Evolutionary conservation across 2,113 vertebrate genomes (phyloP), one percentile per base, ranked within the genome.

Genomic region (Perognathus longimembris): DNA sequence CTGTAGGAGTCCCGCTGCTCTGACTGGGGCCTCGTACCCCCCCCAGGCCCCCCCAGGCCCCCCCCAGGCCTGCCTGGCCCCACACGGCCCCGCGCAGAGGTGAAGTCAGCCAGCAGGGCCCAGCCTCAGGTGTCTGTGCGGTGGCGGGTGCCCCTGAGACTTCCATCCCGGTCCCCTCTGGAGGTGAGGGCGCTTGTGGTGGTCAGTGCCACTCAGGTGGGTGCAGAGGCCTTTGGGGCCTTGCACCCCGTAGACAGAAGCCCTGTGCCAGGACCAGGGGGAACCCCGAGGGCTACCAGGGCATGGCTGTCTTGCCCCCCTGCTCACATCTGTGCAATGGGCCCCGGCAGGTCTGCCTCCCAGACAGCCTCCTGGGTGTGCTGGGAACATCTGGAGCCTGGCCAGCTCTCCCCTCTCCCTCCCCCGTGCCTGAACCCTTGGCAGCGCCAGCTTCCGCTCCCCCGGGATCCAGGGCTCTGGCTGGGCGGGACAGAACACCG

Each of bases 381-480:
- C 45, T 21, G 45, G 89, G 57, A 74, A 85, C 30, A 36, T 64
- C 40, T 77, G 96, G 89, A 76, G 26, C 66, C 28, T 0, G 0
- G 86, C 93, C 84, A 79, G 80, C 21, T 70, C 64, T 66, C n/a
- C 20, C 54, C 30, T 57, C 64, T 77, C 30, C 22, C 70, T 69
- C 10, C 73, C 38, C 36, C 73, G 18, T 1, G 54, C 18, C 71
- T 71, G 83, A 4, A 3, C 90, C 95, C 90, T 61, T 1, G 0
- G 76, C 93, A 93, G 66, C 21, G 1, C 93, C 95, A 92, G 10
- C 93, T 95, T 94, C 94, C 85, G 36, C 82, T 95, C 90, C 79
- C 95, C 66, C 9, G 83, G 92, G 95, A 93, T 69, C 24, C 5
- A 38, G 76, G 70, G 61, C 38, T 88, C n/a, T 36, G 54, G 71